Conservation (phyloP, 2,113 vertebrate genomes). For the Cololabis saira region DNA sequence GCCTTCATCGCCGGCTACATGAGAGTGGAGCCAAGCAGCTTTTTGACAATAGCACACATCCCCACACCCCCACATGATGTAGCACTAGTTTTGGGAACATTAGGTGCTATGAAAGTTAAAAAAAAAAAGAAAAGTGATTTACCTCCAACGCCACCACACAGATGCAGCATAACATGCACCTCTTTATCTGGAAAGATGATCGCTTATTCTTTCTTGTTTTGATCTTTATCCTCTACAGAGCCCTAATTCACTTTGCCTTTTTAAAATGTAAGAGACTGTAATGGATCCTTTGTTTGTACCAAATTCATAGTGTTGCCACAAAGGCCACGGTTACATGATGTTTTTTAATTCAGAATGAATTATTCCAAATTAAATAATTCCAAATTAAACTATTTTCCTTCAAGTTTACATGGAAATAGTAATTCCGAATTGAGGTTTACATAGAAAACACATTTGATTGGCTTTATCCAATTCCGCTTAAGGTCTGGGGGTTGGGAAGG, state of each 20-base stretch:
- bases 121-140: neutral
- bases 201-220: neutral
- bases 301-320: too few relatives aligned
- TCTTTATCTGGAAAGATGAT: neutral
- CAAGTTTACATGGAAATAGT: too few relatives aligned
- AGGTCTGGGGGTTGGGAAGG: too few relatives aligned
- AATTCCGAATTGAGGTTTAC: too few relatives aligned
- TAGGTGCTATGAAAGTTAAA: neutral
- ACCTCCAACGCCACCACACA: neutral
- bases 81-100: constrained; percentile 4
- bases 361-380: too few relatives aligned
- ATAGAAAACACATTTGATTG: too few relatives aligned
- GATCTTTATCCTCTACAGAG: neutral
- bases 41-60: constrained; percentile 10
- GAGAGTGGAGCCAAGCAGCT: constrained; percentile 2
- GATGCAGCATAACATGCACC: neutral
- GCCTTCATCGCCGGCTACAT: neutral
- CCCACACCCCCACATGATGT: constrained; percentile 1
- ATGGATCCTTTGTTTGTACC: too few relatives aligned
- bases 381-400: too few relatives aligned
- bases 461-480: too few relatives aligned
- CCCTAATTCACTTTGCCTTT: neutral
- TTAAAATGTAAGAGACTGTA: too few relatives aligned
- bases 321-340: too few relatives aligned
- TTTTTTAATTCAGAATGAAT: too few relatives aligned